These are phyloP conservation scores for Falco rusticolus DNA, from an alignment of 2,797 vertebrate genomes.

Conservation along the genomic window DNA sequence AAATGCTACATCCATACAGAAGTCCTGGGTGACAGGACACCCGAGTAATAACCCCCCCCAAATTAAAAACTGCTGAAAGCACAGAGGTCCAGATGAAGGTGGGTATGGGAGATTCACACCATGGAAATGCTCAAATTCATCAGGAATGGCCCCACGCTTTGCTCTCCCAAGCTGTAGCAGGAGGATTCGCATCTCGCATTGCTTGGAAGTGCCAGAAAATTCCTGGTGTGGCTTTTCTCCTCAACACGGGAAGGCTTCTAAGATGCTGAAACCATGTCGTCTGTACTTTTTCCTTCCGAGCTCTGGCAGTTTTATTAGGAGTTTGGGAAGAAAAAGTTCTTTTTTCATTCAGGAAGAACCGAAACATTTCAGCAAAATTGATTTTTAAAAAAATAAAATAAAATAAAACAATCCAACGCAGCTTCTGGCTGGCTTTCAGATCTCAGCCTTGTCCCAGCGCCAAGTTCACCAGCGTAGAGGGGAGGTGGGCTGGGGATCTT, in stretches of 20 bases:
- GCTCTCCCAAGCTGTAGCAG: neutral
- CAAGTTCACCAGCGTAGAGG: neutral
- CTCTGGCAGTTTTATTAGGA: neutral
- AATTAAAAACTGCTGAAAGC: neutral
- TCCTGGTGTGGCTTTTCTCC: neutral
- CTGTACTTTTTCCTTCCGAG: neutral
- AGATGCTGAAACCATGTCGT: neutral
- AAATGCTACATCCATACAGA: neutral
- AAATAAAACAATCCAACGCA: neutral
- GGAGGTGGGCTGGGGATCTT: neutral
- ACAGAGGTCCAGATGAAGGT: neutral
- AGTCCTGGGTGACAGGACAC: neutral
- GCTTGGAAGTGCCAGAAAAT: neutral
- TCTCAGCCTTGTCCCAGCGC: neutral
- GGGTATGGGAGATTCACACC: neutral
- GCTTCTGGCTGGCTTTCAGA: neutral
- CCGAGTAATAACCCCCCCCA: accelerated
- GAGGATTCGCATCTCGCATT: neutral
- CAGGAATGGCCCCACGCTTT: accelerated
- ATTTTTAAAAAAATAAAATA: neutral
- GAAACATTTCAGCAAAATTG: neutral
- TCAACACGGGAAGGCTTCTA: neutral
- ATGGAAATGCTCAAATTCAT: neutral
- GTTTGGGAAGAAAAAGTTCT: neutral
- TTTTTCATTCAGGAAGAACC: neutral